These are phyloP conservation scores for Phodopus roborovskii DNA, from an alignment of 2,113 vertebrate species.

Conservation along the genomic window DNA sequence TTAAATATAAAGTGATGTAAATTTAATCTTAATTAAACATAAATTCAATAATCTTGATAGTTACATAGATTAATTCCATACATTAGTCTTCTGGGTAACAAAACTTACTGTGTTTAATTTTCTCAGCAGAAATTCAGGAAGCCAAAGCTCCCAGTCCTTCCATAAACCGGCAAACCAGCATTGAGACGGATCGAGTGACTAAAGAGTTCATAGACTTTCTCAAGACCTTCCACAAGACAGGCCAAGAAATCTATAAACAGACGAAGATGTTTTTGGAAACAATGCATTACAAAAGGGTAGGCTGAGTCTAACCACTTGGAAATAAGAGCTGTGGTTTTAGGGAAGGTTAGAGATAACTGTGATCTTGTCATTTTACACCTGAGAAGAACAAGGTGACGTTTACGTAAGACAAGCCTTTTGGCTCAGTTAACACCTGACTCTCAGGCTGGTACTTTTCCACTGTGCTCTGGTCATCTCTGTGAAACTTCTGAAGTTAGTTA, in stretches of 20 bases:
- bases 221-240: slow-evolving; percentile 93
- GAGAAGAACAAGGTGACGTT: slow-evolving; percentile 42
- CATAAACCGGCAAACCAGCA: slow-evolving; percentile 92
- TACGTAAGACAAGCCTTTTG: slow-evolving; percentile 27
- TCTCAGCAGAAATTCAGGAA: slow-evolving; percentile 92
- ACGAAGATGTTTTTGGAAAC: slow-evolving; percentile 92
- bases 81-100: slow-evolving; percentile 58
- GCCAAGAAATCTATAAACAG: slow-evolving; percentile 96
- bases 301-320: slow-evolving; percentile 54
- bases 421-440: slow-evolving; percentile 46
- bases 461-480: neutral
- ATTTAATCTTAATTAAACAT: slow-evolving; percentile 61
- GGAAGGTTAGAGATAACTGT: slow-evolving; percentile 26
- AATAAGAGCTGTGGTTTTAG: slow-evolving; percentile 43
- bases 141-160: slow-evolving; percentile 94
- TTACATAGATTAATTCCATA: slow-evolving; percentile 55
- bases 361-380: slow-evolving; percentile 30
- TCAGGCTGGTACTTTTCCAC: slow-evolving; percentile 57
- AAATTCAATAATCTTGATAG: slow-evolving; percentile 60
- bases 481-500: slow-evolving; percentile 16
- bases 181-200: slow-evolving; percentile 95
- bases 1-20: slow-evolving; percentile 56
- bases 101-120: slow-evolving; percentile 74
- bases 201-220: slow-evolving; percentile 96
- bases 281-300: slow-evolving; percentile 95